These are phyloP conservation scores for Hycleus cichorii DNA, from an alignment of 1,140 invertebrate genomes.

Conservation along the genomic window DNA sequence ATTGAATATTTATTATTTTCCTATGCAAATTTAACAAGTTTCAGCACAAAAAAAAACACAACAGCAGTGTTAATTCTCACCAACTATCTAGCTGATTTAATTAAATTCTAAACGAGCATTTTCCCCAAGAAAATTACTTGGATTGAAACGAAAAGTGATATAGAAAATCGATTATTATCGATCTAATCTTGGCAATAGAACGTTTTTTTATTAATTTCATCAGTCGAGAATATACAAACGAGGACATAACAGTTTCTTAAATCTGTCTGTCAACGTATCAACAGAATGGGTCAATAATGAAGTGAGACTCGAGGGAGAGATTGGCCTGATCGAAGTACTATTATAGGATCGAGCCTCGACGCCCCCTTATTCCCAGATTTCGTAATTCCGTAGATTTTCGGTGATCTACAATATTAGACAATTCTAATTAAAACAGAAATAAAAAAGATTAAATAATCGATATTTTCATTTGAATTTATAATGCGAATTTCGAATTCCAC, in stretches of 20 bases:
- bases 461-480: too few species aligned
- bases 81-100: too few species aligned
- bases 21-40: slow-evolving; percentile 9
- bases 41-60: neutral
- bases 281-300: slow-evolving; percentile 29
- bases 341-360: slow-evolving; percentile 19
- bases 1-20: slow-evolving; percentile 11
- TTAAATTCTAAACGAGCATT: too few species aligned
- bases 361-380: neutral
- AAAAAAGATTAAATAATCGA: too few species aligned
- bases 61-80: neutral
- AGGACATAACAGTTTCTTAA: slow-evolving; percentile 12
- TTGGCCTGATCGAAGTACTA: slow-evolving; percentile 25
- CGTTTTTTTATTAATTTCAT: slow-evolving; percentile 1
- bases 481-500: too few species aligned
- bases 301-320: slow-evolving; percentile 29
- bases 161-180: too few species aligned
- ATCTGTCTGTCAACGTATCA: slow-evolving; percentile 15
- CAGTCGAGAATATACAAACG: slow-evolving; percentile 4
- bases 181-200: too few species aligned
- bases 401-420: too few species aligned
- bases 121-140: too few species aligned
- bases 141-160: too few species aligned
- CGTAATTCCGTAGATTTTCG: too few species aligned
- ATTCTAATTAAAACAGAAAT: too few species aligned